Conservation (phyloP, 2,888 invertebrate genomes). For the Urechis unicinctus region DNA sequence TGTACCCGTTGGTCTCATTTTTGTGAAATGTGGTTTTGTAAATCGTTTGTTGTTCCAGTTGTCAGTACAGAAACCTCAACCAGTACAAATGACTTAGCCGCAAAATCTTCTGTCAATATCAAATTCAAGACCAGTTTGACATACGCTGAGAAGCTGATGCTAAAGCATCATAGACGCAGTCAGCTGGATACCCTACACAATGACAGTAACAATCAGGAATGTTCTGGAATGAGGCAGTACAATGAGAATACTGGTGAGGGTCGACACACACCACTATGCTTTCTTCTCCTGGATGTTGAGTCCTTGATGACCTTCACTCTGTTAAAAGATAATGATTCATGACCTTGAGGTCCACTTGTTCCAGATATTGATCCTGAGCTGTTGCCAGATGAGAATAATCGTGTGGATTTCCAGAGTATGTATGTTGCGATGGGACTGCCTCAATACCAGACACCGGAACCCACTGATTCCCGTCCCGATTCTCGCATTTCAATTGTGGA, state of each 20-base stretch:
- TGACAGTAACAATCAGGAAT: neutral
- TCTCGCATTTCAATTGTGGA: neutral
- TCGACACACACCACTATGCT: no score
- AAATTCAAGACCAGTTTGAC: constrained; percentile 29
- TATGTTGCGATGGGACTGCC: neutral
- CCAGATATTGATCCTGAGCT: neutral
- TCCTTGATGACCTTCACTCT: no score
- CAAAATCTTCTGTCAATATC: constrained; percentile 26
- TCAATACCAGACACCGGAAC: neutral
- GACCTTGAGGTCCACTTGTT: no score
- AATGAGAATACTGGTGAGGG: no score
- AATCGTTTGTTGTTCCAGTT: constrained; percentile 25
- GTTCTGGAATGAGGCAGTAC: no score
- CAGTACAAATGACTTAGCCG: constrained; percentile 22
- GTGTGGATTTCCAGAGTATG: neutral
- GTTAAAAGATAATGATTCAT: no score
- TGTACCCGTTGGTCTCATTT: no score
- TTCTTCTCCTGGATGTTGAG: no score
- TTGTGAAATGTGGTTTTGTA: no score
- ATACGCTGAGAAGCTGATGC: constrained; percentile 43
- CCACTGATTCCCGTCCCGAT: neutral
- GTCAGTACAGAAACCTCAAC: constrained; percentile 29
- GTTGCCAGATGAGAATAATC: neutral
- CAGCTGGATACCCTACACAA: constrained; percentile 21
- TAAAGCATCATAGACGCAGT: constrained; percentile 42